Evolutionary conservation across 1,140 invertebrate species (phyloP), one percentile per base, ranked within the genome.

Genomic region (Aphidius ervi): DNA sequence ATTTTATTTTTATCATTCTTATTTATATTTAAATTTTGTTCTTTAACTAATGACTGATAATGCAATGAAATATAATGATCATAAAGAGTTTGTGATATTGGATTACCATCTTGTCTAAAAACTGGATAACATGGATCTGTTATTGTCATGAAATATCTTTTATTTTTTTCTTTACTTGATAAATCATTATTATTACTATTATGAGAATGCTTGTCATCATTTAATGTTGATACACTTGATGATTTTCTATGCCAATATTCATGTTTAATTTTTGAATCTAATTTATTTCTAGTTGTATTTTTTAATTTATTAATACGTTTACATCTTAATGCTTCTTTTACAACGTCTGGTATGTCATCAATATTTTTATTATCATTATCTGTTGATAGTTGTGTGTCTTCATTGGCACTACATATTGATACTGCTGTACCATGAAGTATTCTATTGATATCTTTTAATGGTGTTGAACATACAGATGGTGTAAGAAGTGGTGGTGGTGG

Each of bases 121-220:
- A 90, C 83, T 31, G 90, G 90, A 80, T 87, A 89, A 53, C 78
- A 82, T 20, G 90, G 90, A 80, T 93, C 90, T 40, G 86, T 84
- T 56, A 93, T 90, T 1, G 89, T 90, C 58, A 86, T 84, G 10
- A 81, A 87, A 49, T 71, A 68, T 9, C 63, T 59, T 9, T 70
- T 73, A 23, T 59, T 63, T 5, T 9, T 48, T 47, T 8, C 39
- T 46, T 4, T 20, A 31, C 39, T 16, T 31, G 23, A 40, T 7
- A n/a, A 49, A 40, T 5, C 40, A 6, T 10, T 6, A 41, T 43
- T 60, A n/a, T 59, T 47, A 4, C 53, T 45, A 6, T 67, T 63
- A 4, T 74, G 16, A 16, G 1, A 16, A 16, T 16, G 16, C 16
- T 16, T 68, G 5, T 72, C 69, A 20, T 80, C 55, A 47, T 80